Conservation (phyloP, 2,888 invertebrate species). For the Scaptomyza tumidula region DNA sequence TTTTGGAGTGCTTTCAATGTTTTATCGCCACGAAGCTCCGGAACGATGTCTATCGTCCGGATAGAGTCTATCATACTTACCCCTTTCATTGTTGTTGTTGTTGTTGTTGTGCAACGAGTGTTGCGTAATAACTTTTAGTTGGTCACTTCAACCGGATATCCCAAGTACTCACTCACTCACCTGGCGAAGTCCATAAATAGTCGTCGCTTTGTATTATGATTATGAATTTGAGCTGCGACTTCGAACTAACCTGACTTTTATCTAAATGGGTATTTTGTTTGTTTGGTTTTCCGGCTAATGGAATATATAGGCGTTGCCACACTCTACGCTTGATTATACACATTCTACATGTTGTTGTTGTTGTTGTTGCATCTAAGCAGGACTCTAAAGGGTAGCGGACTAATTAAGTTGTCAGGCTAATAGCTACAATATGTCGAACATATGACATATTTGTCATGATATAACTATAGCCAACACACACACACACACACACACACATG, state of each 20-base stretch:
- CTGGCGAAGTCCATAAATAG: slow-evolving; percentile 43
- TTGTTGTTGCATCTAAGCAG: slow-evolving; percentile 9
- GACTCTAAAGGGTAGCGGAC: slow-evolving; percentile 31
- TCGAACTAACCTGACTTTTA: slow-evolving; percentile 58
- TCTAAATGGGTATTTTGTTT: slow-evolving; percentile 75
- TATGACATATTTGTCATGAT: slow-evolving; percentile 42
- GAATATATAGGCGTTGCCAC: slow-evolving; percentile 64
- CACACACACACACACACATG: background rate
- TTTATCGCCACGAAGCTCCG: slow-evolving; percentile 61
- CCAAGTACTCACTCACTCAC: background rate
- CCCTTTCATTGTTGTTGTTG: slow-evolving; percentile 36
- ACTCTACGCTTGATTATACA: slow-evolving; percentile 42
- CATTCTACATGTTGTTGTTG: slow-evolving; percentile 31
- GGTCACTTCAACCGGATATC: slow-evolving; percentile 47
- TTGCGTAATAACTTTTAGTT: slow-evolving; percentile 76
- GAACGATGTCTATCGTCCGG: slow-evolving; percentile 56
- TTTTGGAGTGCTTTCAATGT: slow-evolving; percentile 78
- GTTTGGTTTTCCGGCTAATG: slow-evolving; percentile 67
- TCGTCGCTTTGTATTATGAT: slow-evolving; percentile 61
- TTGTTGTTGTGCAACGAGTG: slow-evolving; percentile 52
- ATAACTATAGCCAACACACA: background rate
- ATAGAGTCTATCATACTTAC: slow-evolving; percentile 18
- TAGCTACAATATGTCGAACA: slow-evolving; percentile 47
- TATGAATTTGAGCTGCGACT: slow-evolving; percentile 59
- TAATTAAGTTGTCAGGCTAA: slow-evolving; percentile 70